Evolutionary conservation across 35 echinoderm and acorn worm genomes (phyloP).

Genomic region (Strongylocentrotus purpuratus): DNA sequence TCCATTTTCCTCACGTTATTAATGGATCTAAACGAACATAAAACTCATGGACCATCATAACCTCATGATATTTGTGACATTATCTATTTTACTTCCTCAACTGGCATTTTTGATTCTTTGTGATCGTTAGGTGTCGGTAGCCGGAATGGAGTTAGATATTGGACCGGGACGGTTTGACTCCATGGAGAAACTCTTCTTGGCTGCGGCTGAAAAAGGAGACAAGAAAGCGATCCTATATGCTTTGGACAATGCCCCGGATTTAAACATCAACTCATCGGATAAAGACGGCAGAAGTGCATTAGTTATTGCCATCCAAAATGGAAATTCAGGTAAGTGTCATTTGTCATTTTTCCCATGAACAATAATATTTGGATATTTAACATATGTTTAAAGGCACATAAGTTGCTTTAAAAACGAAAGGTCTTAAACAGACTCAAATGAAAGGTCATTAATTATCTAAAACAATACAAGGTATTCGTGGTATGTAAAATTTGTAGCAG

Average conservation of each 20-base stretch:
- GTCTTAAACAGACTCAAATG: no score
- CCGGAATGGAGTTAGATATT: constrained; percentile 80
- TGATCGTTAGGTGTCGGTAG: constrained; percentile 55
- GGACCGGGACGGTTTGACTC: constrained; percentile 87
- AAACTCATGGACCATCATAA: neutral
- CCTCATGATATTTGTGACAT: neutral
- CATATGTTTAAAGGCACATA: no score
- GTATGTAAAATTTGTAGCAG: no score
- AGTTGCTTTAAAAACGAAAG: no score
- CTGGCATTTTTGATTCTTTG: neutral
- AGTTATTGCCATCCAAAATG: constrained; percentile 93
- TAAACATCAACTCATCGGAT: constrained; percentile 86
- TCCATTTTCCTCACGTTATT: neutral
- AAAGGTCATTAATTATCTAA: no score
- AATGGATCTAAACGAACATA: neutral
- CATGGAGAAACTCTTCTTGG: constrained; percentile 97
- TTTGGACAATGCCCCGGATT: constrained; percentile 91
- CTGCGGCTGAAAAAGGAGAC: constrained; percentile 94
- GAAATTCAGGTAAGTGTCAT: constrained; percentile 83
- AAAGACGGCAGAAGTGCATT: constrained; percentile 85
- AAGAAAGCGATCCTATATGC: constrained; percentile 96
- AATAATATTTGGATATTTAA: no score
- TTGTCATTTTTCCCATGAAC: neutral
- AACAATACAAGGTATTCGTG: neutral
- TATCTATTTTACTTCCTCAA: neutral